Evolutionary conservation across 2,797 vertebrate species (phyloP), one percentile per base, ranked within the genome.

Genomic region (Calcarius lapponicus): DNA sequence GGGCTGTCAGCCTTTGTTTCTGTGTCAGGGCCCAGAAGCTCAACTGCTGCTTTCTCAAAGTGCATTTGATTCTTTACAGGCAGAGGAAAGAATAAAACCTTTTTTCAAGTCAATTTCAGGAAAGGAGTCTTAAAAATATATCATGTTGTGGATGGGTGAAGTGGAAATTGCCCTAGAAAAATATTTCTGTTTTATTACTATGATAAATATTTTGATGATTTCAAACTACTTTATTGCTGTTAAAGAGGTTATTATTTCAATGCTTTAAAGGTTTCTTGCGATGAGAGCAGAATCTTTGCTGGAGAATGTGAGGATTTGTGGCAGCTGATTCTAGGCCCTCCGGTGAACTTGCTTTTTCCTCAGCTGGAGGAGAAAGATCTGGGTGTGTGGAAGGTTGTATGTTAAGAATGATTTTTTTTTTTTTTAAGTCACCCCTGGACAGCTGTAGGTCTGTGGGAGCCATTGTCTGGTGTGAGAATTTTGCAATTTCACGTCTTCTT

Each of bases 1-100:
- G 42, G 34, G 43, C 90, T 83, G 50, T 80, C 42, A 31, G 72
- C 36, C 80, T 92, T 91, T 69, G 70, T 93, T 92, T 58, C 62
- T 72, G 61, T 64, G 31, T 65, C 47, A 3, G 38, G 67, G 50
- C 48, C 54, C 47, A 43, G 85, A 32, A 82, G 26, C 56, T 60
- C 26, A 25, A 13, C 67, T 72, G 54, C 71, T 54, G 62, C 51
- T 78, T 86, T 57, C 34, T 58, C 32, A 24, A 36, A 48, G 7
- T 31, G 26, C 6, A 1, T 81, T 80, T 71, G 57, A 32, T 70
- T 80, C 51, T 62, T 53, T 32, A 9, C 8, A 24, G 40, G 21
- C 34, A 65, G 31, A 67, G 56, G 60, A 5, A 31, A 58, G 34
- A 88, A 16, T 26, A 43, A 34, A n/a, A 20, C 21, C 5, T 36